Percentiles rank a stretch among this genome's conserved stretches.
Conservation (phyloP, 2,888 invertebrate species). For the Leucoma salicis region DNA sequence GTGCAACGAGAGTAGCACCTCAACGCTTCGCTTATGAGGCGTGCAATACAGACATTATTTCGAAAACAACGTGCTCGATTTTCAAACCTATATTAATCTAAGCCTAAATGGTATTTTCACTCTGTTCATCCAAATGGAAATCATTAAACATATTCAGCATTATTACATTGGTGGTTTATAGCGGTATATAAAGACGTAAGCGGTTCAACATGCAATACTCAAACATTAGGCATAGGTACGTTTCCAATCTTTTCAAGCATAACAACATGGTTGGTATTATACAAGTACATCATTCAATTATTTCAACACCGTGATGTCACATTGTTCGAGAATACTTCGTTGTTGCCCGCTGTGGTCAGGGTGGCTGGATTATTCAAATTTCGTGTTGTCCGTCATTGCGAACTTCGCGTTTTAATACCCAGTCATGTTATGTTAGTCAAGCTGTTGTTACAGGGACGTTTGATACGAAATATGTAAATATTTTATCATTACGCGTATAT, state of each 20-base stretch:
- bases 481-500: slow-evolving; percentile 1
- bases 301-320: slow-evolving; percentile 7
- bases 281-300: not conserved
- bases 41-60: too few relatives aligned
- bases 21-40: too few relatives aligned
- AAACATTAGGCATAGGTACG: too few relatives aligned
- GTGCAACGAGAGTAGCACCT: too few relatives aligned
- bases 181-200: too few relatives aligned
- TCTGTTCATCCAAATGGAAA: too few relatives aligned
- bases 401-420: slow-evolving; percentile 45
- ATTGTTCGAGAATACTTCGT: slow-evolving; percentile 28
- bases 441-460: slow-evolving; percentile 4
- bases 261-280: not conserved
- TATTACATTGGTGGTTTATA: too few relatives aligned
- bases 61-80: too few relatives aligned
- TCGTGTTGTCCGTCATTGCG: slow-evolving; percentile 44
- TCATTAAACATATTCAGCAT: too few relatives aligned
- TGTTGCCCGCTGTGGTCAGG: slow-evolving; percentile 33
- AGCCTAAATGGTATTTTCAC: too few relatives aligned
- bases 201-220: too few relatives aligned
- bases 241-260: not conserved
- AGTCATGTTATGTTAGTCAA: slow-evolving; percentile 23
- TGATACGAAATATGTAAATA: slow-evolving; percentile 4
- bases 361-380: slow-evolving; percentile 57
- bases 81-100: too few relatives aligned